Conservation (phyloP, 1,140 invertebrate species). For the Trinorchestia longiramus region DNA sequence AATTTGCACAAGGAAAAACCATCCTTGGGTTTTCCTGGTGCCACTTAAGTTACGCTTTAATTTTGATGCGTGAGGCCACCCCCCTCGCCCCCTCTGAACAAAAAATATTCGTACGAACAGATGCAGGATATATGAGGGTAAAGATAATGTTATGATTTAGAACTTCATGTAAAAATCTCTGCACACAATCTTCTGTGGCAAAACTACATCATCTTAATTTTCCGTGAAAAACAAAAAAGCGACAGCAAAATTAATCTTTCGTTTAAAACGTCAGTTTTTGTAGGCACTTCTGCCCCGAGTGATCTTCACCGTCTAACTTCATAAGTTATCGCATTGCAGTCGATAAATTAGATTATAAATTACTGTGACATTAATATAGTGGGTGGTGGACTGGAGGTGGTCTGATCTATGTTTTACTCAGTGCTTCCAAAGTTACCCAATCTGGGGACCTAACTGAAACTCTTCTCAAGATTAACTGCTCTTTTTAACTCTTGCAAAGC, state of each 20-base stretch:
- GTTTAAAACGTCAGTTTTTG: conserved; percentile 47
- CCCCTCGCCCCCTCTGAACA: no score
- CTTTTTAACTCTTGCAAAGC: conserved; percentile 55
- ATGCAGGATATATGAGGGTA: no score
- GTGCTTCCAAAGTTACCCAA: conserved; percentile 55
- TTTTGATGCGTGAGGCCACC: no score
- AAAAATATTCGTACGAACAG: no score
- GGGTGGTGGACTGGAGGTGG: conserved; percentile 51
- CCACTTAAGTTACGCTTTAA: no score
- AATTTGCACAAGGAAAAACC: no score
- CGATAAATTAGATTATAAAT: conserved; percentile 52
- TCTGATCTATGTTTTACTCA: conserved; percentile 55
- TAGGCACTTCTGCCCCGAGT: conserved; percentile 36
- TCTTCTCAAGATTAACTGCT: conserved; percentile 55
- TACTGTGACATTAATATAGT: conserved; percentile 55
- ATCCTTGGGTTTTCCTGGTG: no score
- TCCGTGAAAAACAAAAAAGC: neutral
- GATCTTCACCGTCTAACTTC: conserved; percentile 49
- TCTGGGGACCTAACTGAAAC: conserved; percentile 52
- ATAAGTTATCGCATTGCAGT: conserved; percentile 54
- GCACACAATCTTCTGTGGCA: neutral
- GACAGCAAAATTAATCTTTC: conserved; percentile 4
- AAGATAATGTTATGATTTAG: no score
- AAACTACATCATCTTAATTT: neutral
- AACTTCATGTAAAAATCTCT: no score